Evolutionary conservation across 1,140 invertebrate species (phyloP), one percentile per base, ranked within the genome.

Genomic region (Lerema accius): DNA sequence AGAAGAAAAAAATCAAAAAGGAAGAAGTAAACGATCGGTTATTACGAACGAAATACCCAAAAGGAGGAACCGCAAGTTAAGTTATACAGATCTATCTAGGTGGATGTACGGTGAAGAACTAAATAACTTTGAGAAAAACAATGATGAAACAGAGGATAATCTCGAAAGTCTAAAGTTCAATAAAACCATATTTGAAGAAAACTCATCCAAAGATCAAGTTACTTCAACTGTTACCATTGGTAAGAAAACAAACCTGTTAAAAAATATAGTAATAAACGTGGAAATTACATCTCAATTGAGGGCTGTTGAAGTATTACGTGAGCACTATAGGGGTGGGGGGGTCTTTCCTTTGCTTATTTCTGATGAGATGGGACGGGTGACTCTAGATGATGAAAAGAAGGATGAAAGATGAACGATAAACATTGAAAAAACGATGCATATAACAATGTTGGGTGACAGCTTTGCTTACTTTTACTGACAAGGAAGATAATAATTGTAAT

Each of bases 101-200:
- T 73, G 73, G 73, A 6, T 75, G 11, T 69, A 69, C n/a, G n/a
- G n/a, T 13, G 63, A 43, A 14, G 4, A 5, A 13, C 3, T 16
- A 39, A 0, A 37, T 42, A 5, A 42, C 23, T 55, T 9, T 15
- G 19, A 55, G 9, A 9, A 55, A 42, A 55, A 26, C 0, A 55
- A 16, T 26, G 14, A 4, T 13, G 39, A 19, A 0, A 9, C 11
- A 5, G 19, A 9, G 4, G 17, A 42, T 0, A 42, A 42, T 55
- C 3, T 26, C 0, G 39, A 55, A 40, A 5, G 14, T 11, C 3
- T 10, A 17, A 42, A 9, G 13, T 0, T 0, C 4, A 55, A 55
- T 10, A 4, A 49, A 14, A 32, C 46, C 14, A 0, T 14, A 7
- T 35, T 15, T 15, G 0, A 49, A 0, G 10, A 49, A 35, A 11